Percentiles rank a stretch among this genome's conserved stretches.
phyloP scores from a whole-genome alignment of 2,113 vertebrate genomes.

The Bolborhynchus lineola region DNA sequence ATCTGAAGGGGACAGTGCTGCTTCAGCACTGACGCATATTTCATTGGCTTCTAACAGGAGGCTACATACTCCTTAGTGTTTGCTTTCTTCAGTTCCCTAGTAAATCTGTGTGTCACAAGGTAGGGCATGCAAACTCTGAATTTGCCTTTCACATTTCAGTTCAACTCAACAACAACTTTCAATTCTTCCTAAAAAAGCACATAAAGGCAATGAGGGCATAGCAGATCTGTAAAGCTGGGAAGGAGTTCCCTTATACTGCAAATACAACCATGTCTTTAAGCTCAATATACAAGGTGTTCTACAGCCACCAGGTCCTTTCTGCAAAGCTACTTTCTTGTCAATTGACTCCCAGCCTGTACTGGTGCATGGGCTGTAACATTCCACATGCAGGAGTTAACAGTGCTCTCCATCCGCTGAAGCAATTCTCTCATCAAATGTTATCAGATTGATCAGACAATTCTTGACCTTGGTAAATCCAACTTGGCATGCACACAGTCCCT shows the following conservation, averaged over 20 bases:
- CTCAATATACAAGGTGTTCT: not conserved
- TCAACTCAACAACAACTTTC: not conserved
- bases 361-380: not conserved
- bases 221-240: not conserved
- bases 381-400: not conserved
- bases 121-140: not conserved
- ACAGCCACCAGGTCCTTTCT: not conserved
- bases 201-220: not conserved
- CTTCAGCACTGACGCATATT: not conserved
- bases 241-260: not conserved
- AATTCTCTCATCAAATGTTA: not conserved
- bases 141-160: not conserved
- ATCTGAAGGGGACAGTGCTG: fast-evolving
- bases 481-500: not conserved
- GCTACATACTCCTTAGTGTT: not conserved
- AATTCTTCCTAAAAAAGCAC: not conserved
- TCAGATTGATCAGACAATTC: not conserved
- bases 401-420: not conserved
- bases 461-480: not conserved
- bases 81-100: not conserved
- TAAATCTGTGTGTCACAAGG: not conserved
- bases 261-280: not conserved
- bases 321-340: not conserved
- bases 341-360: not conserved
- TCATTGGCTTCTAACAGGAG: not conserved